A percentile compares a stretch with the other conserved stretches of the same genome.
phyloP scores from a whole-genome alignment of 2,113 vertebrate species.

The Entelurus aequoreus region DNA sequence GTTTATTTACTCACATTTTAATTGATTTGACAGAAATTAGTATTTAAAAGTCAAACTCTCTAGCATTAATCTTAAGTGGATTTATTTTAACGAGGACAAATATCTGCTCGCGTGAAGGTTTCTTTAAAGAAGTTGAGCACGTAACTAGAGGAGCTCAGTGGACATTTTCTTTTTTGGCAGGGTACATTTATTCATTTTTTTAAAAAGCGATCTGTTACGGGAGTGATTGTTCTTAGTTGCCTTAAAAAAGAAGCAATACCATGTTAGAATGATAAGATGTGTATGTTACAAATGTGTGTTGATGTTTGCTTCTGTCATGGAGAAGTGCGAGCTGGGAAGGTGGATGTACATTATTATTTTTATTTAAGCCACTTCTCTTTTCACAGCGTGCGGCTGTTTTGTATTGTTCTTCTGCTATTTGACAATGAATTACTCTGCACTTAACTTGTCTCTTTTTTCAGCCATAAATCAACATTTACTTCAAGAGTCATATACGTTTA shows the following conservation, averaged over 20 bases:
- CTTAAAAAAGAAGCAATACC: constrained; percentile 21
- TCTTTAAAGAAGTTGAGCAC: constrained; percentile 19
- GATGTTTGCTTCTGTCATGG: constrained; percentile 8
- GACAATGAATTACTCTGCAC: constrained; percentile 65
- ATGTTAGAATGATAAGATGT: constrained; percentile 8
- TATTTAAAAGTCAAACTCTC: not conserved
- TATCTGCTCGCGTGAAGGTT: not conserved
- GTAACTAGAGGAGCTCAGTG: constrained; percentile 17
- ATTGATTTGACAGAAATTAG: too few relatives aligned
- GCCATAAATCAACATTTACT: not conserved
- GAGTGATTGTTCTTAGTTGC: constrained; percentile 14
- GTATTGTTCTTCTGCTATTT: constrained; percentile 48
- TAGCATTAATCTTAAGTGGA: not conserved
- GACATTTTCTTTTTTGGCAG: constrained; percentile 7
- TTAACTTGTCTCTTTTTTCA: constrained; percentile 12
- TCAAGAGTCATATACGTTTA: too few relatives aligned
- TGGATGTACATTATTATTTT: constrained; percentile 40
- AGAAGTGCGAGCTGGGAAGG: constrained; percentile 17
- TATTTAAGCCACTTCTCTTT: constrained; percentile 47
- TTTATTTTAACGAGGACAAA: not conserved
- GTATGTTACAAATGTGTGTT: constrained; percentile 15
- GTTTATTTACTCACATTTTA: not conserved
- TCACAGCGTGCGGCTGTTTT: constrained; percentile 31
- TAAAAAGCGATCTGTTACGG: constrained; percentile 8
- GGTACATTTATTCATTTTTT: constrained; percentile 7